Percentiles rank a stretch among this genome's conserved stretches.
These are phyloP conservation scores for Plectropomus leopardus DNA, from an alignment of 2,113 vertebrate species.

Conservation along the genomic window DNA sequence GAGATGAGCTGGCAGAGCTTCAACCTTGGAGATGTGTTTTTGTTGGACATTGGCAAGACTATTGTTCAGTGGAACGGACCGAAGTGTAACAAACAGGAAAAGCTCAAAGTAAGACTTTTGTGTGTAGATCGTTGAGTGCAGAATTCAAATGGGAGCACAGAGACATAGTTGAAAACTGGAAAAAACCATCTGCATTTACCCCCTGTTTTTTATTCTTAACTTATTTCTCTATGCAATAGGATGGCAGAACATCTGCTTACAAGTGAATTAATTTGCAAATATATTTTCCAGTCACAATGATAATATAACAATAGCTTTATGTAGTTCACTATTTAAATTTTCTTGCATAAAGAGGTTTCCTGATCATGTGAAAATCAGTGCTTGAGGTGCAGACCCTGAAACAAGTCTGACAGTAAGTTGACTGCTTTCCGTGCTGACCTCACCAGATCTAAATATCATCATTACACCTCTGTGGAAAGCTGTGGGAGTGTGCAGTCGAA, in stretches of 20 bases:
- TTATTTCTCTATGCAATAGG: neutral
- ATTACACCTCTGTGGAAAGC: constrained; percentile 12
- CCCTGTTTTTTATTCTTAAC: neutral
- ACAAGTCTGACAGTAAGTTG: neutral
- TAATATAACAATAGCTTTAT: neutral
- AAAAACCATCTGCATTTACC: neutral
- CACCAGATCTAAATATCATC: neutral
- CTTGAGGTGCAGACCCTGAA: neutral
- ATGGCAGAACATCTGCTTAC: neutral
- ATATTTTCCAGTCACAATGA: neutral
- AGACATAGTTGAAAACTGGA: neutral
- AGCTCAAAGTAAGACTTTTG: constrained; percentile 86
- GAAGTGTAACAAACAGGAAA: constrained; percentile 88
- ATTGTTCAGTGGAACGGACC: constrained; percentile 94
- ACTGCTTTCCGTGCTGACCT: neutral
- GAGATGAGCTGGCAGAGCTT: constrained; percentile 91
- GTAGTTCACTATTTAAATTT: neutral
- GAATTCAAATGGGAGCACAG: neutral
- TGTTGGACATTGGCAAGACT: constrained; percentile 89
- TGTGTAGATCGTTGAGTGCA: neutral
- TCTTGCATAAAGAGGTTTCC: too few species aligned
- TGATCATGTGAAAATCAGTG: too few species aligned
- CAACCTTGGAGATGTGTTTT: constrained; percentile 90
- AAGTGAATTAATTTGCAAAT: neutral
- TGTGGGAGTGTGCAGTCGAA: neutral